These are phyloP conservation scores for Dryobota labecula DNA, from an alignment of 2,888 invertebrate genomes.

Conservation along the genomic window DNA sequence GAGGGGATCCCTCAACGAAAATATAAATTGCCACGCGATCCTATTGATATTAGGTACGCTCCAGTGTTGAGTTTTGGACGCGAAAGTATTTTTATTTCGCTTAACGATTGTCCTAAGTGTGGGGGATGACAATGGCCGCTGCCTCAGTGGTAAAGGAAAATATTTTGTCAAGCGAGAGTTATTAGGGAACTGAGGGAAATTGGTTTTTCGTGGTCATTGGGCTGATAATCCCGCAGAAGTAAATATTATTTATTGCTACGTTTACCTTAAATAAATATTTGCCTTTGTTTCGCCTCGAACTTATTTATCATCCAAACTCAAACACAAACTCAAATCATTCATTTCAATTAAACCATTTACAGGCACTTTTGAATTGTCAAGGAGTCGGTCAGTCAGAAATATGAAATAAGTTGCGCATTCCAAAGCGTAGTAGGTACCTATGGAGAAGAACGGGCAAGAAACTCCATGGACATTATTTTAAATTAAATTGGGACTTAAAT, in stretches of 20 bases:
- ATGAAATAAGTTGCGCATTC: no score
- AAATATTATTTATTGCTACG: slow-evolving; percentile 45
- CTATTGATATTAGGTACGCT: slow-evolving; percentile 81
- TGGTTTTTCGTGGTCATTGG: slow-evolving; percentile 43
- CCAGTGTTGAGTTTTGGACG: slow-evolving; percentile 69
- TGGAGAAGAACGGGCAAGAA: no score
- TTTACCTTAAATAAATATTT: slow-evolving; percentile 14
- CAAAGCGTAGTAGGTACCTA: no score
- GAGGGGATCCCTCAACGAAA: slow-evolving; percentile 85
- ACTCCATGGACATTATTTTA: no score
- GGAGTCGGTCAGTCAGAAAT: no score
- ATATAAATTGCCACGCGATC: slow-evolving; percentile 85
- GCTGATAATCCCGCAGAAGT: slow-evolving; percentile 44
- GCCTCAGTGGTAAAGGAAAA: slow-evolving; percentile 35
- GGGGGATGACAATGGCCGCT: slow-evolving; percentile 38
- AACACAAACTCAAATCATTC: no score
- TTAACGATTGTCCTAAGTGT: slow-evolving; percentile 59
- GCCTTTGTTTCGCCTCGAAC: background rate
- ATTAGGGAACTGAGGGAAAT: slow-evolving; percentile 52
- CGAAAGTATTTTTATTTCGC: slow-evolving; percentile 65
- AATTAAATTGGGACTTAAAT: no score
- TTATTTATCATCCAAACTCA: background rate
- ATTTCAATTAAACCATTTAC: no score
- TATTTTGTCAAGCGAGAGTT: slow-evolving; percentile 56
- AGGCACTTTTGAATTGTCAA: no score